Evolutionary conservation across 1,140 invertebrate genomes (phyloP).

Genomic region (Achroia grisella): DNA sequence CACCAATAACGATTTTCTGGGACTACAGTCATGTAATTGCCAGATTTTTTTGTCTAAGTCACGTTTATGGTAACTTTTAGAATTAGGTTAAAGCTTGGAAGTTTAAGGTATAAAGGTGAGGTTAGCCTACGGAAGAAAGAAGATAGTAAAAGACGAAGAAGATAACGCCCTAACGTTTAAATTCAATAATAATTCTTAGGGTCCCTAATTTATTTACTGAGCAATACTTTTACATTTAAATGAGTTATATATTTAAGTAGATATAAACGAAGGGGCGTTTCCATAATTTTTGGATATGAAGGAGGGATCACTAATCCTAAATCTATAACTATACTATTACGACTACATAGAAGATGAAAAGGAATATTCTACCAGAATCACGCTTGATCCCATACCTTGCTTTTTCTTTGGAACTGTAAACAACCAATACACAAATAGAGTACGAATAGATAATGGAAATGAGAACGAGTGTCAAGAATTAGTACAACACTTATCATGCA

Average conservation of each 20-base stretch:
- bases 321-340: slow-evolving; percentile 62
- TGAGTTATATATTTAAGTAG: too few species aligned
- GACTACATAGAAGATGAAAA: slow-evolving; percentile 68
- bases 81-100: slow-evolving; percentile 13
- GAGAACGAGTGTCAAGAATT: slow-evolving; percentile 27
- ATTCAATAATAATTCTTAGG: too few species aligned
- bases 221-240: too few species aligned
- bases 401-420: slow-evolving; percentile 74
- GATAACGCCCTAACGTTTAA: slow-evolving; percentile 20
- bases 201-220: too few species aligned
- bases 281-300: slow-evolving; percentile 19
- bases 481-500: slow-evolving; percentile 43
- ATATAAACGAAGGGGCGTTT: slow-evolving; percentile 17
- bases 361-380: slow-evolving; percentile 72
- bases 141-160: slow-evolving; percentile 13
- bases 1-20: slow-evolving; percentile 14
- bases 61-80: slow-evolving; percentile 59
- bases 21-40: slow-evolving; percentile 20
- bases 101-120: slow-evolving; percentile 23
- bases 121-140: slow-evolving; percentile 18
- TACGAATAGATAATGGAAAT: slow-evolving; percentile 55
- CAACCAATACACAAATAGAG: slow-evolving; percentile 71
- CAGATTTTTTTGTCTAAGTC: slow-evolving; percentile 23
- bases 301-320: slow-evolving; percentile 51
- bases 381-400: slow-evolving; percentile 73